Evolutionary conservation across 2,888 invertebrate genomes (phyloP).

Genomic region (Dynastes tityus): DNA sequence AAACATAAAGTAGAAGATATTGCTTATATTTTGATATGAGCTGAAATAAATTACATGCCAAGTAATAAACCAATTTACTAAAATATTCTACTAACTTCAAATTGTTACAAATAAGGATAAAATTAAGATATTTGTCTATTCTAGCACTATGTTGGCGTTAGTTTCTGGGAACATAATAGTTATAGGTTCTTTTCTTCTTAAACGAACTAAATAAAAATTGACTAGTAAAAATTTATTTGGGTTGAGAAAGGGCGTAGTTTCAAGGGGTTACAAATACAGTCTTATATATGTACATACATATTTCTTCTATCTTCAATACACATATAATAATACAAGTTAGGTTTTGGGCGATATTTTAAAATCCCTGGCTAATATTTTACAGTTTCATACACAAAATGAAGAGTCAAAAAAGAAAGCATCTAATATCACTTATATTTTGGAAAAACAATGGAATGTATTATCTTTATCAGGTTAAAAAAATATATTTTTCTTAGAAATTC

Average conservation of each 20-base stretch:
- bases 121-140: background rate
- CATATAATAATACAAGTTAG: slow-evolving; percentile 14
- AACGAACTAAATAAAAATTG: slow-evolving; percentile 34
- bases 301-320: slow-evolving; percentile 6
- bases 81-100: background rate
- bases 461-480: slow-evolving; percentile 25
- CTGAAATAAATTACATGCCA: background rate
- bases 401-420: background rate
- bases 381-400: slow-evolving; percentile 14
- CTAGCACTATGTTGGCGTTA: slow-evolving; percentile 21
- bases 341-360: slow-evolving; percentile 12
- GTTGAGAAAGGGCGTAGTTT: background rate
- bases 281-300: slow-evolving; percentile 25
- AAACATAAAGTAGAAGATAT: slow-evolving; percentile 6
- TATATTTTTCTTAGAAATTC: slow-evolving; percentile 12
- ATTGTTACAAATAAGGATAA: slow-evolving; percentile 2
- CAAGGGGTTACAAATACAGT: slow-evolving; percentile 35
- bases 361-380: slow-evolving; percentile 25
- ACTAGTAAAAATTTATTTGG: slow-evolving; percentile 27
- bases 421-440: background rate
- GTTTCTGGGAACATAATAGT: slow-evolving; percentile 8
- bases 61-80: background rate
- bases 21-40: slow-evolving; percentile 23
- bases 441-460: slow-evolving; percentile 35
- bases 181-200: background rate